Conservation (phyloP, 2,113 vertebrate species). For the Actinemys pallida region DNA sequence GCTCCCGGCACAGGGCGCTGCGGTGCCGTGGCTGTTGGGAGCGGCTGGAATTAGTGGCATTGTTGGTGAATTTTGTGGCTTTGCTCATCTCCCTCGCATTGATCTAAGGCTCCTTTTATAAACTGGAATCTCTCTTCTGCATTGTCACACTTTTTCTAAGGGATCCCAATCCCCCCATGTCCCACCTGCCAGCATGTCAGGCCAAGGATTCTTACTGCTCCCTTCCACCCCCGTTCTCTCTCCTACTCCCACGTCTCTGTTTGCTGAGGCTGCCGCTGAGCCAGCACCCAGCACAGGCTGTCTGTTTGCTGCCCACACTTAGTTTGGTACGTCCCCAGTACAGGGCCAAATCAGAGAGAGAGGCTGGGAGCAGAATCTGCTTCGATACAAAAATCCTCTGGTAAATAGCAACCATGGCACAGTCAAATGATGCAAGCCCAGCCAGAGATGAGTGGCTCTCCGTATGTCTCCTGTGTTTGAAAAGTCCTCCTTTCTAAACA, state of each 20-base stretch:
- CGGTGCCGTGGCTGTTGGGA: neutral
- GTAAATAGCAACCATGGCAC: neutral
- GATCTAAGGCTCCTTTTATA: neutral
- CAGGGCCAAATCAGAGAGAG: neutral
- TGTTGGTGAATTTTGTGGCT: neutral
- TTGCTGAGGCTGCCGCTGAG: neutral
- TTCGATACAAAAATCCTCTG: neutral
- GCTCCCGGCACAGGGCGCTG: neutral
- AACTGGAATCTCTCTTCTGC: neutral
- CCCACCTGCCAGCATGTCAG: neutral
- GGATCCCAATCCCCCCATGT: neutral
- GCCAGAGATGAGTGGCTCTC: neutral
- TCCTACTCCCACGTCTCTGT: neutral
- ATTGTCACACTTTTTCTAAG: neutral
- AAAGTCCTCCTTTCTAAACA: neutral
- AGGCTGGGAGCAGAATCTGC: neutral
- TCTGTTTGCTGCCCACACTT: neutral
- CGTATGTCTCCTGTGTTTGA: neutral
- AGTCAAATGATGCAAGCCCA: neutral
- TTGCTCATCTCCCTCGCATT: neutral
- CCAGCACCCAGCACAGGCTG: neutral
- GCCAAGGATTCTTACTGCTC: neutral
- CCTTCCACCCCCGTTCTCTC: neutral
- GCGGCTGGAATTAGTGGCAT: neutral
- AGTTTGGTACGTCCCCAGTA: neutral